Conservation (phyloP, 1,140 invertebrate species). For the Copidosoma floridanum region DNA sequence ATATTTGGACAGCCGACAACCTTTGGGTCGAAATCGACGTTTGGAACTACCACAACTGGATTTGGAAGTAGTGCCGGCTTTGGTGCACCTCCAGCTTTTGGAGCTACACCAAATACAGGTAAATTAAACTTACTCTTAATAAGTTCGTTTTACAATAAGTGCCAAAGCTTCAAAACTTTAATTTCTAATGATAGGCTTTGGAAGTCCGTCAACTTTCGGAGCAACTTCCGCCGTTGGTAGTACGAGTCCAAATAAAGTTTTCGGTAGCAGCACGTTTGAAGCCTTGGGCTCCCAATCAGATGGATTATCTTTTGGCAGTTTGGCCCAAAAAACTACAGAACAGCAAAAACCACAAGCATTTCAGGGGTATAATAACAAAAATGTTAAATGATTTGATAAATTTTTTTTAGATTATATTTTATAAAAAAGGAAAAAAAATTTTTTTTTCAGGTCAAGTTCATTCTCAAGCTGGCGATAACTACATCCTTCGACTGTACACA, state of each 20-base stretch:
- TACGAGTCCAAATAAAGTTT: constrained; percentile 41
- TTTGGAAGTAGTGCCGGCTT: constrained; percentile 40
- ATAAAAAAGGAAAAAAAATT: constrained; percentile 13
- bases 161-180: constrained; percentile 3
- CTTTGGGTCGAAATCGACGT: constrained; percentile 46
- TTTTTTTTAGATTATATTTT: neutral
- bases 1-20: constrained; percentile 35
- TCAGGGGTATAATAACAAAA: constrained; percentile 34
- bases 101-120: constrained; percentile 18
- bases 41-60: constrained; percentile 33
- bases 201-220: constrained; percentile 40
- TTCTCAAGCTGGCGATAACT: constrained; percentile 50
- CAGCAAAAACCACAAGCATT: constrained; percentile 44
- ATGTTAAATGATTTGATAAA: constrained; percentile 1
- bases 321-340: constrained; percentile 48
- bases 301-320: constrained; percentile 49
- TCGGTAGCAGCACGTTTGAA: constrained; percentile 48
- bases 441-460: constrained; percentile 46
- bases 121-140: neutral
- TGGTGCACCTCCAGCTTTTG: constrained; percentile 31
- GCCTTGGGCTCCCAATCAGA: constrained; percentile 44
- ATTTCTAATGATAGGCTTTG: constrained; percentile 39
- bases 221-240: constrained; percentile 32
- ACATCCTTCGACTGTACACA: too few relatives aligned
- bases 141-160: constrained; percentile 17